phyloP scores from a whole-genome alignment of 2,113 vertebrate species.

The Bos taurus region DNA sequence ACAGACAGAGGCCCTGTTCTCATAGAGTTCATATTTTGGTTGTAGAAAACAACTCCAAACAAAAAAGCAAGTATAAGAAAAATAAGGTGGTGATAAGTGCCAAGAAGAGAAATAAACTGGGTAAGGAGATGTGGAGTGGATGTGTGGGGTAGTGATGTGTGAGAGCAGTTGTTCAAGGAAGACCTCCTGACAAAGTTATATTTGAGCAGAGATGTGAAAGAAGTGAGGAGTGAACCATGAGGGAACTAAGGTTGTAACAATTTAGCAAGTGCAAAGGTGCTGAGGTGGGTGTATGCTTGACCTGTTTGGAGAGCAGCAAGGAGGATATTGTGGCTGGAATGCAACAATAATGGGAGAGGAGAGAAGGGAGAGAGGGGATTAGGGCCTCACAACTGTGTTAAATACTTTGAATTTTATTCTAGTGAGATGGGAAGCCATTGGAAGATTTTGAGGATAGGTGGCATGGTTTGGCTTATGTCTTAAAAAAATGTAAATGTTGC shows the following conservation, averaged over 20 bases:
- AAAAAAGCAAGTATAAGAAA: background rate
- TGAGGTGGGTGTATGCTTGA: background rate
- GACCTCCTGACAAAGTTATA: background rate
- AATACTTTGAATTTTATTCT: conserved; percentile 1
- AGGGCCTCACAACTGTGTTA: background rate
- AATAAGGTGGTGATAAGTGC: background rate
- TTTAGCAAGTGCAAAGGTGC: background rate
- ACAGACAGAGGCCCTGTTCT: background rate
- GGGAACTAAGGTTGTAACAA: background rate
- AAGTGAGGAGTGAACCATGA: background rate
- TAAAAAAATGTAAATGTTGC: background rate
- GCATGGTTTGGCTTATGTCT: background rate
- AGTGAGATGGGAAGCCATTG: background rate
- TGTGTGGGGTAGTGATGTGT: background rate
- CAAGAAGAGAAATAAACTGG: background rate
- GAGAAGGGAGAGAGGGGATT: background rate
- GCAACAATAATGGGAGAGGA: background rate
- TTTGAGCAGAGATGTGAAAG: background rate
- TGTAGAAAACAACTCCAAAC: background rate
- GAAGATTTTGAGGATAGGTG: background rate
- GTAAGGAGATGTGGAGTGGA: background rate
- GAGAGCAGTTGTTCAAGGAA: background rate
- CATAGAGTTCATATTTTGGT: background rate
- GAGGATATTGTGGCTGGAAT: background rate
- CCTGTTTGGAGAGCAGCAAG: background rate